Percentiles rank a stretch among this genome's conserved stretches.
phyloP scores from a whole-genome alignment of 1,140 invertebrate species.

The Drosophila burlai region DNA sequence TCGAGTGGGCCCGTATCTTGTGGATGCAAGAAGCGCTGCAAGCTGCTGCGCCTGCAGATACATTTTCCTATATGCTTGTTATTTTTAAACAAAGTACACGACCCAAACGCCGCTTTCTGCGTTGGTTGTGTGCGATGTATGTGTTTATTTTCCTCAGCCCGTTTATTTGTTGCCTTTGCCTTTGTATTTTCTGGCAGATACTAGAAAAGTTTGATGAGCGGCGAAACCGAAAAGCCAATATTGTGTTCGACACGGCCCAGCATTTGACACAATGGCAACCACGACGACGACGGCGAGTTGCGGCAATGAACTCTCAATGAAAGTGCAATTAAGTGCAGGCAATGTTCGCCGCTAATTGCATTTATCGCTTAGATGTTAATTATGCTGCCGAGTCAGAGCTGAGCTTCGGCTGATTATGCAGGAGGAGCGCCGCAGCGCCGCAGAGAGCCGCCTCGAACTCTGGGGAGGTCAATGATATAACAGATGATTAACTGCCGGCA shows the following conservation, averaged over 20 bases:
- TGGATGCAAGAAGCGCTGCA: slow-evolving; percentile 23
- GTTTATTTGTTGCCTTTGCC: slow-evolving; percentile 42
- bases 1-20: slow-evolving; percentile 52
- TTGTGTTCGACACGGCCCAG: slow-evolving; percentile 56
- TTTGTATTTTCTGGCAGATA: slow-evolving; percentile 58
- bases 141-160: slow-evolving; percentile 46
- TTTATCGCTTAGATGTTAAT: slow-evolving; percentile 80
- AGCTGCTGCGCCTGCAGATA: slow-evolving; percentile 35
- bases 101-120: slow-evolving; percentile 23
- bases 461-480: slow-evolving; percentile 57
- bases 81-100: slow-evolving; percentile 69
- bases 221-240: slow-evolving; percentile 40
- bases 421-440: not conserved
- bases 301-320: slow-evolving; percentile 72
- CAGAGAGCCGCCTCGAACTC: slow-evolving; percentile 8
- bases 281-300: slow-evolving; percentile 7
- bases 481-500: slow-evolving; percentile 54
- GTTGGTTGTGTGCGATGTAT: slow-evolving; percentile 24
- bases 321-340: slow-evolving; percentile 74
- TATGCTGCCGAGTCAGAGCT: slow-evolving; percentile 52
- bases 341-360: slow-evolving; percentile 69
- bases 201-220: slow-evolving; percentile 29
- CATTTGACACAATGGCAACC: slow-evolving; percentile 58
- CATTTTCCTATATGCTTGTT: slow-evolving; percentile 46
- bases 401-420: slow-evolving; percentile 22